Percentiles rank a stretch among this genome's conserved stretches.
These are phyloP conservation scores for Micronycteris hirsuta DNA, from an alignment of 2,113 vertebrate species.

Conservation along the genomic window DNA sequence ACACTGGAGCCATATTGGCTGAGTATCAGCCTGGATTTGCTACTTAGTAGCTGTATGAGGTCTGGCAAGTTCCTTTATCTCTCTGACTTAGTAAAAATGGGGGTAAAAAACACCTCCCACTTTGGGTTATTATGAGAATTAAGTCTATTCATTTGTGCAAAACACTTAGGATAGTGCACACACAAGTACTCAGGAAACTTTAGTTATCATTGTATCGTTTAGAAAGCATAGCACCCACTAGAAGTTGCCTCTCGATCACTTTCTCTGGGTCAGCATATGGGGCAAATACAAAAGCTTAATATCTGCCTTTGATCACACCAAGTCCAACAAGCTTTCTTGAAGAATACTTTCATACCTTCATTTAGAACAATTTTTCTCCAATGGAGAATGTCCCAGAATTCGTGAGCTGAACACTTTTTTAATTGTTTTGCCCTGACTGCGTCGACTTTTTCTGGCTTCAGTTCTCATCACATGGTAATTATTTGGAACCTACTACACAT, in stretches of 20 bases:
- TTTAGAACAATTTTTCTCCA: conserved; percentile 32
- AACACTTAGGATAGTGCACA: not conserved
- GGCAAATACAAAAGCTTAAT: not conserved
- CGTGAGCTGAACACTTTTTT: not conserved
- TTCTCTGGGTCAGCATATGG: not conserved
- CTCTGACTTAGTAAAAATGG: not conserved
- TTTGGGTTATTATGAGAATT: not conserved
- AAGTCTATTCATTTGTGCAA: not conserved
- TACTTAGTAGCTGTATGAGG: not conserved
- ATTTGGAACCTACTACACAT: not conserved
- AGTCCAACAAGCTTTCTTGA: not conserved
- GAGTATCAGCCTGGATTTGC: not conserved
- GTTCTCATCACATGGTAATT: not conserved
- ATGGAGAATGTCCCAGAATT: conserved; percentile 44
- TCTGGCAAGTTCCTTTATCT: not conserved
- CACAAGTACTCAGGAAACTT: not conserved
- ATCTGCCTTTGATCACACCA: not conserved
- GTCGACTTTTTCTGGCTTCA: not conserved
- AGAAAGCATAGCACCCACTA: not conserved
- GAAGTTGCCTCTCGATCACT: not conserved
- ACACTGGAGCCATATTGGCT: not conserved
- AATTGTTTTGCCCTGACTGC: not conserved
- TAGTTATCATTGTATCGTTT: conserved; percentile 5
- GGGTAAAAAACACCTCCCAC: not conserved
- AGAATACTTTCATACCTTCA: not conserved